Evolutionary conservation across 1,140 invertebrate species (phyloP), one percentile per base, ranked within the genome.

Genomic region (Lucilia cuprina): DNA sequence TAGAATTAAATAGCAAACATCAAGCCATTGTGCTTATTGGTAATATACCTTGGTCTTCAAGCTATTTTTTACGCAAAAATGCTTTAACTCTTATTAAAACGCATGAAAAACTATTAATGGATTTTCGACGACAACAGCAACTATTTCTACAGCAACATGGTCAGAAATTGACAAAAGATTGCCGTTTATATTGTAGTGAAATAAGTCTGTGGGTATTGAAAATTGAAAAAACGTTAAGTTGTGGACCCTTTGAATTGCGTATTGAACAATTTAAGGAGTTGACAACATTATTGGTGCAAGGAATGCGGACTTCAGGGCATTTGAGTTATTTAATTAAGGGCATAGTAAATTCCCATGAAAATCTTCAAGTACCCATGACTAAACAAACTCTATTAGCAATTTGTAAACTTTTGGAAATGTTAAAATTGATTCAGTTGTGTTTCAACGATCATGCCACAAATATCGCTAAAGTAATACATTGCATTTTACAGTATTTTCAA

Each of bases 311-410:
- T 74, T 90, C 93, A 21, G 92, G 93, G 2, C 93, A 93, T 88
- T 94, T 95, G 80, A 93, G 92, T 86, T 94, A 95, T 89, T 92
- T 92, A 47, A 90, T 95, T 12, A 93, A 93, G 50, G 94, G 92
- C 83, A 91, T 97, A n/a, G 95, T 96, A 83, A 98, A 97, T 92
- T 91, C 98, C 60, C 96, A 98, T 90, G 93, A 95, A 1, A 92
- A 93, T 13, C 92, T 96, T 50, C 93, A 94, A 65, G 94, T 95
- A 88, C 95, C 97, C 19, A 95, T 98, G 92, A 95, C 94, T 2
- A 96, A 96, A 90, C 94, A 94, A 34, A 93, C 94, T 55, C 94
- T 97, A 5, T 92, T 96, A 60, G 93, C 93, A 19, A 91, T 98
- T 41, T 98, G 96, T 92, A 93, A 94, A 88, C 91, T 98, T 13